Conservation (phyloP, 1,140 invertebrate species). For the Battus philenor region DNA sequence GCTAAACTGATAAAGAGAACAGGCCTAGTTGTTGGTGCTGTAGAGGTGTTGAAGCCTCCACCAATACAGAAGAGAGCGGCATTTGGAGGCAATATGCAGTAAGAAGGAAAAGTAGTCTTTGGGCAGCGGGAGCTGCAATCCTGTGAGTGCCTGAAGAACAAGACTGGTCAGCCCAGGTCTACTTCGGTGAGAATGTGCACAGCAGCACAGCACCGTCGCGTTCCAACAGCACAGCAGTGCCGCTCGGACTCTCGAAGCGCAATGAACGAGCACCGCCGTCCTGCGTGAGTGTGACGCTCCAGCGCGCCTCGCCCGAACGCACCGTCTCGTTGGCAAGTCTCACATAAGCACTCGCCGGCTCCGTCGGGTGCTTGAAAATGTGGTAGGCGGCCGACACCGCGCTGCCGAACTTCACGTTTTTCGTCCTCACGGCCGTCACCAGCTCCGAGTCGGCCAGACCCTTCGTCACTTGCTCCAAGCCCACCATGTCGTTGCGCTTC, state of each 20-base stretch:
- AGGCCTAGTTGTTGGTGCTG: too few relatives aligned
- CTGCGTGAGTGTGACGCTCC: constrained; percentile 1
- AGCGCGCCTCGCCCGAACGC: not conserved
- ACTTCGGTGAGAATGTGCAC: constrained; percentile 4
- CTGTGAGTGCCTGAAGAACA: too few relatives aligned
- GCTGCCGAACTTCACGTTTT: constrained; percentile 2
- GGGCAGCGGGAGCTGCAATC: too few relatives aligned
- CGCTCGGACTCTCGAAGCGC: not conserved
- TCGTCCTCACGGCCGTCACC: constrained; percentile 15
- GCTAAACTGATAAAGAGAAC: too few relatives aligned
- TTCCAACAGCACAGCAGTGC: not conserved
- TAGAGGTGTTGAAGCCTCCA: too few relatives aligned
- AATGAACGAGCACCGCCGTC: constrained; percentile 1
- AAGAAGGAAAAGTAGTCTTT: too few relatives aligned
- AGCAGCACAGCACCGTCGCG: not conserved
- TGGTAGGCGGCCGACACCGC: constrained; percentile 7
- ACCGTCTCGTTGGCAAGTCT: constrained; percentile 3
- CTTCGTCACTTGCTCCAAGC: not conserved
- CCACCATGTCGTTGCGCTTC: not conserved
- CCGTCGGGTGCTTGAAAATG: constrained; percentile 4
- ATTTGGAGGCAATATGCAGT: too few relatives aligned
- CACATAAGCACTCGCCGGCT: not conserved
- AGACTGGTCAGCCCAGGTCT: too few relatives aligned
- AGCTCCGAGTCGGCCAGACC: constrained; percentile 25
- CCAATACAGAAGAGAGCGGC: too few relatives aligned